These are phyloP conservation scores for Brachionus sp. DNA, from an alignment of 1,140 invertebrate genomes.

Conservation along the genomic window DNA sequence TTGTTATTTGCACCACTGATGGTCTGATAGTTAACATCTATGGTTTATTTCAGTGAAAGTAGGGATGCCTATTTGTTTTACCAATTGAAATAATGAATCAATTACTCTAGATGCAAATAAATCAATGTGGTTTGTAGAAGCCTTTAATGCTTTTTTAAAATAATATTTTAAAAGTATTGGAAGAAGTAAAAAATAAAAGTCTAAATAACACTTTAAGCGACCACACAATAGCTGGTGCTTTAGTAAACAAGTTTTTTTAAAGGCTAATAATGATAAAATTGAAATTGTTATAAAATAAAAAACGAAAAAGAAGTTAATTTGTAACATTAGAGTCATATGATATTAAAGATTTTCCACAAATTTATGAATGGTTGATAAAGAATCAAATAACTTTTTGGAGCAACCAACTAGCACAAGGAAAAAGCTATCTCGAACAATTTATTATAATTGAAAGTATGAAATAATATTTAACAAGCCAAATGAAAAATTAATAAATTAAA, in stretches of 20 bases:
- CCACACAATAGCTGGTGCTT: too few relatives aligned
- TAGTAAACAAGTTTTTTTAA: too few relatives aligned
- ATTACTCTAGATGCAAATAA: not conserved
- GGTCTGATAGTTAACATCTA: too few relatives aligned
- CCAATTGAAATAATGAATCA: not conserved
- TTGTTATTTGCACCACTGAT: too few relatives aligned
- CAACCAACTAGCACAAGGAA: not conserved
- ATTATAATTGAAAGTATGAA: not conserved
- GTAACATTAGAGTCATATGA: too few relatives aligned
- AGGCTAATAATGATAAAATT: not conserved
- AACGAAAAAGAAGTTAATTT: too few relatives aligned
- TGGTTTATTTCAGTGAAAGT: too few relatives aligned
- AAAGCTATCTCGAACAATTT: not conserved
- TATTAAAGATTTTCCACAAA: too few relatives aligned
- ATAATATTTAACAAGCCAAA: not conserved
- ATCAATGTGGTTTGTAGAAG: not conserved
- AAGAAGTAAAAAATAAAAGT: not conserved
- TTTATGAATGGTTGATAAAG: too few relatives aligned
- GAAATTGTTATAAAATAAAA: not conserved
- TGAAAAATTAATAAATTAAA: not conserved
- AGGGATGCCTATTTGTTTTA: too few relatives aligned
- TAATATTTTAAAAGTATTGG: too few relatives aligned
- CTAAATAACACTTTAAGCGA: not conserved
- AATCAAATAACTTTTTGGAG: too few relatives aligned
- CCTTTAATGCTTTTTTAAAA: not conserved